phyloP scores from a whole-genome alignment of 2,888 invertebrate species.

The Trichogramma evanescens region DNA sequence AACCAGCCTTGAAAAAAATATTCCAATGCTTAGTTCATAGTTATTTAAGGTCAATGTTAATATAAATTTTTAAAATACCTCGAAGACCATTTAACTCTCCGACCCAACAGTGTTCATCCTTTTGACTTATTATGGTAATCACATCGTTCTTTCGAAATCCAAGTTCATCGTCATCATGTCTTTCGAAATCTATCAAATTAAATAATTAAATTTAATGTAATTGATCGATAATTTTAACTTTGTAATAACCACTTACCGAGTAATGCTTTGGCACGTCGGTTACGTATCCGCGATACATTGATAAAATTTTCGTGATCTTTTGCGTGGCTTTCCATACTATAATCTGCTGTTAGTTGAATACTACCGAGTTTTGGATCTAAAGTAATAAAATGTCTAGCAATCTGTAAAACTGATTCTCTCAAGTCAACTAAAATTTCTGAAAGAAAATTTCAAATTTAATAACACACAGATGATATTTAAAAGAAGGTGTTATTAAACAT shows the following conservation, averaged over 20 bases:
- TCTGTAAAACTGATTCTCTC: slow-evolving; percentile 88
- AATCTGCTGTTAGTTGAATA: slow-evolving; percentile 81
- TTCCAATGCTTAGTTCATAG: not conserved
- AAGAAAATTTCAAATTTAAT: slow-evolving; percentile 21
- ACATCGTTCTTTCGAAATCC: slow-evolving; percentile 98
- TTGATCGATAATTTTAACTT: not conserved
- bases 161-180: slow-evolving; percentile 95
- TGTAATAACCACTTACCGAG: slow-evolving; percentile 50
- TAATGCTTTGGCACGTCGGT: slow-evolving; percentile 88
- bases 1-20: slow-evolving; percentile 70
- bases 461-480: not conserved
- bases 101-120: slow-evolving; percentile 98
- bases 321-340: slow-evolving; percentile 90
- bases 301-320: slow-evolving; percentile 91
- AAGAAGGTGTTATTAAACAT: not conserved
- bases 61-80: slow-evolving; percentile 46
- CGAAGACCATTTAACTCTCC: slow-evolving; percentile 91
- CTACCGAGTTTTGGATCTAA: slow-evolving; percentile 83
- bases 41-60: not conserved
- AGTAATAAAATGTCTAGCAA: slow-evolving; percentile 88
- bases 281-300: slow-evolving; percentile 81
- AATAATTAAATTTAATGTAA: slow-evolving; percentile 17
- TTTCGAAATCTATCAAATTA: slow-evolving; percentile 73
- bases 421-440: slow-evolving; percentile 92
- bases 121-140: slow-evolving; percentile 92